Base-by-base conservation (phyloP, 2,113 vertebrate species). In the Sphaerodactylus townsendi region DNA sequence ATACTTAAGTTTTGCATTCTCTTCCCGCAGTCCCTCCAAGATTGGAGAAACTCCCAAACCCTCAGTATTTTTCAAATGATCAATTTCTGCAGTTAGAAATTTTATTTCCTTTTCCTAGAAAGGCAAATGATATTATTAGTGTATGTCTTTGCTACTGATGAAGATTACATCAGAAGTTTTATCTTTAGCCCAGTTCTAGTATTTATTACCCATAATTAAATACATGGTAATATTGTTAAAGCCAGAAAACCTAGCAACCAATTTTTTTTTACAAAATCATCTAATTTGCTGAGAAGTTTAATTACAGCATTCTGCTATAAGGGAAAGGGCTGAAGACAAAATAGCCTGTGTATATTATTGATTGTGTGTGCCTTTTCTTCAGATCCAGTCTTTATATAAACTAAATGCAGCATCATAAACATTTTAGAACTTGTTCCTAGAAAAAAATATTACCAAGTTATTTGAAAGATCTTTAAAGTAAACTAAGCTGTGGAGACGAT, bases 1-100 rank as follows among this genome's bases (percentile, higher is more conserved):
- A 81, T 99, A 99, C 33, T 98, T 98, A 13, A 99, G 96, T 68
- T 94, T 97, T 62, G 95, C 28, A 93, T 99, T 99, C 83, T 99
- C 98, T 87, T 99, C 98, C 69, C 90, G 88, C 86, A 99, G 89
- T 19, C 96, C 95, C 1, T 97, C 96, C 91, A 99, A 90, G 41
- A 89, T 93, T 0, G 96, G 81, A 6, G 97, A 96, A 0, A 92
- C 79, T 80, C 93, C 93, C 69, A 93, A 88, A 81, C 85, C 92
- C 21, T 94, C 92, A 0, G 93, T 94, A 79, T 97, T 97, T 92
- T 97, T 98, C 86, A 99, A 92, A 21, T 21, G 89, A 81, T 98
- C 96, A 0, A 99, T 96, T 94, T 99, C 97, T 53, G 96, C 96
- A 35, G 96, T 96, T 44, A 99, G 93, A 90, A 93, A 92, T 85